Base-by-base conservation (phyloP, 2,113 vertebrate genomes). In the Athene noctua region DNA sequence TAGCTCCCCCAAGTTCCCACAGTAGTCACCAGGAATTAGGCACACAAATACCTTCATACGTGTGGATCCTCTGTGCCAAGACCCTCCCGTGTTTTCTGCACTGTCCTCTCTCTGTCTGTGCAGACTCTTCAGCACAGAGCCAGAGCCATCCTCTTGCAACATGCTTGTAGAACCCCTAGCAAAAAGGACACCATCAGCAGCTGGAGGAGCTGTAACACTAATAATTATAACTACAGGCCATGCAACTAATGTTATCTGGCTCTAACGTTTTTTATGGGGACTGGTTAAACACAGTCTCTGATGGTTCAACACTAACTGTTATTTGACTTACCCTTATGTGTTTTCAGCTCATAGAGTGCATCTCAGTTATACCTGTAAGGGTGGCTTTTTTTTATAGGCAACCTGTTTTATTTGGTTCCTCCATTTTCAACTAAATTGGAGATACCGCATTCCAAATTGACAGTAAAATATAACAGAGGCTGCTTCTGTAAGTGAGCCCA, bases 401-500 rank as follows among this genome's bases (percentile, higher is more conserved):
- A 2, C 57, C 27, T 71, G 55, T 94, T 36, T 63, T 92, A 34
- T 6, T 91, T 82, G 32, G 20, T 58, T 87, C 73, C 30, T 77
- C 14, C 27, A 5, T 91, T 95, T 95, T 85, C 84, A 75, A 10
- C 70, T 87, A 44, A 79, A 85, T 4, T 70, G 16, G 49, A 88
- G 66, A 92, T 73, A 65, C 36, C 2, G 3, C 58, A 61, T 91
- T 96, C 40, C 58, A 75, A 51, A 91, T 21, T 68, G 70, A 80
- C 74, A 73, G 78, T 51, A 92, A 55, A 9, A 15, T 74, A 62
- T 81, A 83, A 78, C 55, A 84, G 79, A 83, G 91, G 16, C 83
- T 81, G 82, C 72, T 88, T 92, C 72, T 91, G 27, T 86, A 84
- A 66, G 19, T 62, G 78, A 94, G 80, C 91, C 54, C 88, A 94